phyloP scores from a whole-genome alignment of 2,113 vertebrate species.

The Herpetotheres cachinnans region DNA sequence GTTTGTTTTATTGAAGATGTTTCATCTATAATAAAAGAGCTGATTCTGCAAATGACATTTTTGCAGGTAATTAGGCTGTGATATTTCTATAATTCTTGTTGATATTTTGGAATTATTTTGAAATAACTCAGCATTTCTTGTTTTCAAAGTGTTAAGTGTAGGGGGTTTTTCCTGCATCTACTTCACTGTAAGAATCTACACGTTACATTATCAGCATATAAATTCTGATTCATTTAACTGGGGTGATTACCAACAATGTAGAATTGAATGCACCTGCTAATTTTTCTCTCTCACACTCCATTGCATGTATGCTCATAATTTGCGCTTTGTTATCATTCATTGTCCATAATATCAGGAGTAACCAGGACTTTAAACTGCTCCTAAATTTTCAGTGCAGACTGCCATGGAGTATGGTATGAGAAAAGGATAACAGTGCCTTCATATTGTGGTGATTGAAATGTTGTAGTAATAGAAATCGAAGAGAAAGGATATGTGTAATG shows the following conservation, averaged over 20 bases:
- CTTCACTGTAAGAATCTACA: constrained; percentile 2
- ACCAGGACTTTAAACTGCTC: neutral
- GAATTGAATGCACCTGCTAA: neutral
- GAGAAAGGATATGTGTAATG: neutral
- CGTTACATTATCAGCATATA: neutral
- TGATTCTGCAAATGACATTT: neutral
- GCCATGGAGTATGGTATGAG: neutral
- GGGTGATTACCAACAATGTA: neutral
- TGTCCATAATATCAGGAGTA: neutral
- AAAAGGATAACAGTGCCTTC: neutral
- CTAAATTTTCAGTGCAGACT: neutral
- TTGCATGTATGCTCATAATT: neutral
- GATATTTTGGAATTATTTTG: constrained; percentile 27
- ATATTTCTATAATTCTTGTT: neutral
- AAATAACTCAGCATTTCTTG: constrained; percentile 29
- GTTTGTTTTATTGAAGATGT: neutral
- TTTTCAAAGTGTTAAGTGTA: neutral
- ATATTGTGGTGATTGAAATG: neutral
- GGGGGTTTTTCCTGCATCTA: neutral
- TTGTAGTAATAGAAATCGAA: fast-evolving
- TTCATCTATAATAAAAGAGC: neutral
- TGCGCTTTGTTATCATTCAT: neutral
- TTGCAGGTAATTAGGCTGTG: constrained; percentile 36
- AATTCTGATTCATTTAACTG: neutral
- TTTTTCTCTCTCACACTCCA: neutral